These are phyloP conservation scores for Meandrina meandrites DNA, from an alignment of 92 coral and sea anemone species.

Conservation along the genomic window DNA sequence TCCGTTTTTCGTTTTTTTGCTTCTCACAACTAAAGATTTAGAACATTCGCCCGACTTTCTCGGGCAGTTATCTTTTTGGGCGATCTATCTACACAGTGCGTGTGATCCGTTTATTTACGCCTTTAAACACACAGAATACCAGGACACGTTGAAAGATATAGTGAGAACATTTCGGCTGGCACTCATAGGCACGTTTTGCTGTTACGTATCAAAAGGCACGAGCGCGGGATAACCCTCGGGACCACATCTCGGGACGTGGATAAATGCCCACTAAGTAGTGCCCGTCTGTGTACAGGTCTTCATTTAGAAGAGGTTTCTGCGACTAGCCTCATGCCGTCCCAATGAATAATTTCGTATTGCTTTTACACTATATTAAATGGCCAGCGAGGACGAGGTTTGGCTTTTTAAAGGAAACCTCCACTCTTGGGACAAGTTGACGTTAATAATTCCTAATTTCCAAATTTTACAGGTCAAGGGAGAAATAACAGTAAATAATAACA, in stretches of 20 bases:
- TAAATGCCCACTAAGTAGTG: not conserved
- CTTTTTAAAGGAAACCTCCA: too few species aligned
- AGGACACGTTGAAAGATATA: slow-evolving; percentile 80
- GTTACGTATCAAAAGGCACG: not conserved
- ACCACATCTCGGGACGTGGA: not conserved
- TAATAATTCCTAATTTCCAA: too few species aligned
- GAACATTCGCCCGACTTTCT: slow-evolving; percentile 72
- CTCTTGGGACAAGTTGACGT: too few species aligned
- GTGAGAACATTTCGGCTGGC: slow-evolving; percentile 45
- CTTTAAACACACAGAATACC: slow-evolving; percentile 84
- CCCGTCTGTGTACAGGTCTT: not conserved
- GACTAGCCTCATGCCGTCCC: not conserved
- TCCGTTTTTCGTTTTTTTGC: slow-evolving; percentile 81
- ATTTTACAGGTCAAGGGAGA: too few species aligned
- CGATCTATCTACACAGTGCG: slow-evolving; percentile 93
- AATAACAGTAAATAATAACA: too few species aligned
- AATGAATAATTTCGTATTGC: too few species aligned
- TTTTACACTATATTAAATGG: too few species aligned
- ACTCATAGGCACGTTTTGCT: slow-evolving; percentile 37
- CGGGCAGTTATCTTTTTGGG: slow-evolving; percentile 96
- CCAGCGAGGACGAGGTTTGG: too few species aligned
- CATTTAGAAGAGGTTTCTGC: not conserved
- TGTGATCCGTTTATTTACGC: slow-evolving; percentile 94
- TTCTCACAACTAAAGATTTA: slow-evolving; percentile 65
- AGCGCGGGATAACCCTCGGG: not conserved